Conservation (phyloP, 2,113 vertebrate genomes). For the Talpa occidentalis region DNA sequence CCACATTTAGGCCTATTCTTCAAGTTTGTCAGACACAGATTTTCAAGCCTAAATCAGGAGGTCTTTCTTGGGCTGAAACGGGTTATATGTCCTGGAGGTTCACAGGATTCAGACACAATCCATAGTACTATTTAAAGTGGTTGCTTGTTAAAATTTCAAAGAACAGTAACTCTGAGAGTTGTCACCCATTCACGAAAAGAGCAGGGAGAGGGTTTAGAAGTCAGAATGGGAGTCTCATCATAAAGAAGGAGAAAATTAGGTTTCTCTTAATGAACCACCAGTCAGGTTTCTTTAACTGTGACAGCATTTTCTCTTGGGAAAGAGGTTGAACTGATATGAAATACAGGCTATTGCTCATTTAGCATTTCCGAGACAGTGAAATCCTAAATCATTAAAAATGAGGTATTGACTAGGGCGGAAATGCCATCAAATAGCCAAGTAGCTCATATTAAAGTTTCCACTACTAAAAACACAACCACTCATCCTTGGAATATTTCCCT, state of each 20-base stretch:
- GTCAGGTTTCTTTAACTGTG: neutral
- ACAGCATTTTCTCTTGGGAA: neutral
- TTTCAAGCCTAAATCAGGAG: neutral
- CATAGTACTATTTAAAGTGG: neutral
- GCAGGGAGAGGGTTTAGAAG: neutral
- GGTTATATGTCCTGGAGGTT: neutral
- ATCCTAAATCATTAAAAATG: conserved; percentile 67
- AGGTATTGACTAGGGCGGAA: conserved; percentile 50
- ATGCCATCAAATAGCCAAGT: conserved; percentile 67
- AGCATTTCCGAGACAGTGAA: conserved; percentile 66
- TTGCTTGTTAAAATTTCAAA: neutral
- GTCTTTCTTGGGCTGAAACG: neutral
- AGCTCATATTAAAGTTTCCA: conserved; percentile 59
- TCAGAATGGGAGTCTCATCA: neutral
- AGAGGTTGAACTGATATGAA: conserved; percentile 48
- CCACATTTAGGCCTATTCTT: accelerated
- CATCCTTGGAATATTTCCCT: conserved; percentile 33
- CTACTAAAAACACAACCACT: conserved; percentile 51
- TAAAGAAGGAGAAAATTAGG: neutral
- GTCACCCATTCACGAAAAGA: neutral
- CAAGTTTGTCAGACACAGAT: accelerated
- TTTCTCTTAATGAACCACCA: neutral
- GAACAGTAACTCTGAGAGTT: too few relatives aligned
- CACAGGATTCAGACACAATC: accelerated
- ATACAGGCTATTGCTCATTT: conserved; percentile 53